These are phyloP conservation scores for Leptestheria dahalacensis DNA, from an alignment of 1,140 invertebrate species.

Conservation along the genomic window DNA sequence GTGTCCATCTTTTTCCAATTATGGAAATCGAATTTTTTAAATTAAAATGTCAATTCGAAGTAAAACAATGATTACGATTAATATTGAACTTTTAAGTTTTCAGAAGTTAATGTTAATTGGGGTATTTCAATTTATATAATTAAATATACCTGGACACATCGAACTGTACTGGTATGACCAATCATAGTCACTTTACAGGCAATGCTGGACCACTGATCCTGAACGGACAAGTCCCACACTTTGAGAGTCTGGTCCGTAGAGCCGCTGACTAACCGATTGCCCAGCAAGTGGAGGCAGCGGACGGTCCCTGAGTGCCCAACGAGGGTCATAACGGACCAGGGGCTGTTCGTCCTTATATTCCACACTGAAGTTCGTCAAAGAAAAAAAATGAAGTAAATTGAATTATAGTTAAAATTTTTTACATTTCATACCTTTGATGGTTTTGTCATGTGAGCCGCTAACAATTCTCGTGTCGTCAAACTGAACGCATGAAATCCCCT, in stretches of 20 bases:
- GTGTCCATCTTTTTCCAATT: slow-evolving; percentile 34
- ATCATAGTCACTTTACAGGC: slow-evolving; percentile 40
- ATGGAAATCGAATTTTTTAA: no score
- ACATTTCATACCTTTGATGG: slow-evolving; percentile 23
- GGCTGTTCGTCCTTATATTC: slow-evolving; percentile 35
- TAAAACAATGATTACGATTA: slow-evolving; percentile 4
- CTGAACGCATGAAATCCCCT: slow-evolving; percentile 25
- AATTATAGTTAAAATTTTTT: no score
- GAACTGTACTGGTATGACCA: slow-evolving; percentile 34
- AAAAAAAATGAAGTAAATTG: no score
- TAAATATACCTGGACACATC: slow-evolving; percentile 33
- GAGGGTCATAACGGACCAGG: slow-evolving; percentile 37
- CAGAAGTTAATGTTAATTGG: neutral
- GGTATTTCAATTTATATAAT: no score
- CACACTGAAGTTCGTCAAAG: slow-evolving; percentile 25
- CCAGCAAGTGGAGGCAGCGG: slow-evolving; percentile 36
- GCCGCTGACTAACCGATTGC: slow-evolving; percentile 35
- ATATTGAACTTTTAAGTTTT: slow-evolving; percentile 11
- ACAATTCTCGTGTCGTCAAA: slow-evolving; percentile 25
- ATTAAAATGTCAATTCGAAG: no score
- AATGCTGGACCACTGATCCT: slow-evolving; percentile 37
- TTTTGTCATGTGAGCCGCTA: slow-evolving; percentile 23
- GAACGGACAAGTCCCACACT: slow-evolving; percentile 38
- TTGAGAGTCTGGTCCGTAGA: slow-evolving; percentile 37
- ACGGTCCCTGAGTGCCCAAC: slow-evolving; percentile 38